Evolutionary conservation across 92 coral and sea anemone genomes (phyloP).

Genomic region (Metridium senile): DNA sequence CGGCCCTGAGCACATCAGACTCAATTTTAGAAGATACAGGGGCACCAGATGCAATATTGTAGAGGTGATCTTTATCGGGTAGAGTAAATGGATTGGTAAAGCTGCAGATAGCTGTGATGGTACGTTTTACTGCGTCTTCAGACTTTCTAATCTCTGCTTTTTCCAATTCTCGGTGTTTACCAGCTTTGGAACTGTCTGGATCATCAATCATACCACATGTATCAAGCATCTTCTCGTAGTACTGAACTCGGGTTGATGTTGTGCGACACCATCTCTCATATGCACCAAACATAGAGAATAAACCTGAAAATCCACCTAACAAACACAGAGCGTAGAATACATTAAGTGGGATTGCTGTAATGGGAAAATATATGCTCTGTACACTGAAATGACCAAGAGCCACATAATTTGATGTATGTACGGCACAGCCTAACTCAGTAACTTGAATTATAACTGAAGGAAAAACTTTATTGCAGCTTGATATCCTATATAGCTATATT

Average conservation of each 20-base stretch:
- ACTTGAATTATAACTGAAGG: no score
- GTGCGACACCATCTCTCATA: conserved; percentile 37
- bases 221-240: conserved; percentile 55
- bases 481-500: no score
- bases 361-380: no score
- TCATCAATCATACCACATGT: conserved; percentile 47
- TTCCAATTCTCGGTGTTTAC: conserved; percentile 37
- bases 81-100: conserved; percentile 55
- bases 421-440: no score
- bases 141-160: conserved; percentile 49
- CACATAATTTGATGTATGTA: no score
- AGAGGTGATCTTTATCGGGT: conserved; percentile 46
- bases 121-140: conserved; percentile 43
- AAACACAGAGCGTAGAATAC: no score
- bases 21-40: conserved; percentile 46
- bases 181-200: conserved; percentile 51
- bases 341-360: no score
- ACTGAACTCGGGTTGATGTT: conserved; percentile 54
- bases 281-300: conserved; percentile 56
- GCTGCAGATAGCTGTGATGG: conserved; percentile 33
- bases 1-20: conserved; percentile 57
- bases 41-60: conserved; percentile 57
- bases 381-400: no score
- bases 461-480: no score
- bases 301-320: conserved; percentile 58